Percentiles rank a stretch among this genome's conserved stretches.
These are phyloP conservation scores for western clawed frog (Xenopus tropicalis) DNA, from an alignment of 2,113 vertebrate genomes.

Conservation along the genomic window DNA sequence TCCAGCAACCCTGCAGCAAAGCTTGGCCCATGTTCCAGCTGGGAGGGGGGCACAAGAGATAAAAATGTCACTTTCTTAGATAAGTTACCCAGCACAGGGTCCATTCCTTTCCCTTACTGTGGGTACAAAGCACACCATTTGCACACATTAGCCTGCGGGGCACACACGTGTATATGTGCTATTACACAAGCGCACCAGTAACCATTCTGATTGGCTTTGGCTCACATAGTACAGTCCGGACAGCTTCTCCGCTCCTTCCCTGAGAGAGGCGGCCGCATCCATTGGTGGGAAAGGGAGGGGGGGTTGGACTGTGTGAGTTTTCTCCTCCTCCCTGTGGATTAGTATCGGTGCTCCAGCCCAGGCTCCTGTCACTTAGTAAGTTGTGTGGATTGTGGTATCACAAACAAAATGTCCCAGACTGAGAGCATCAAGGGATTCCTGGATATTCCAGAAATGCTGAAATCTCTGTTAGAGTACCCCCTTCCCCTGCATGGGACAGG, in stretches of 20 bases:
- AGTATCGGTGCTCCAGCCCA: constrained; percentile 39
- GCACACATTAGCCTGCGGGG: too few species aligned
- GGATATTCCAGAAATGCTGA: constrained; percentile 84
- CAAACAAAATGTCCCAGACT: constrained; percentile 61
- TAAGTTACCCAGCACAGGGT: too few species aligned
- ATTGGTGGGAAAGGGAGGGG: constrained; percentile 54
- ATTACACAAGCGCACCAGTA: constrained; percentile 47
- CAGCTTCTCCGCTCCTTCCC: constrained; percentile 45
- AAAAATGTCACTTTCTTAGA: too few species aligned
- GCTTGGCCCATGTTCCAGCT: too few species aligned
- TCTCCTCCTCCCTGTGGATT: constrained; percentile 48
- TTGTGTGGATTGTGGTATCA: constrained; percentile 1
- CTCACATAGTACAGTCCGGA: constrained; percentile 49
- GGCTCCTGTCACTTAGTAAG: constrained; percentile 19
- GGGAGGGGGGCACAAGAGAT: too few species aligned
- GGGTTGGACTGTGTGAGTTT: constrained; percentile 48
- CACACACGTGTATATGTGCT: too few species aligned
- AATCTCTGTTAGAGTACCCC: constrained; percentile 76
- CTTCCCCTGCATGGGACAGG: constrained; percentile 69
- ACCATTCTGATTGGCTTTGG: constrained; percentile 66
- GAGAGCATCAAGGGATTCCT: constrained; percentile 55
- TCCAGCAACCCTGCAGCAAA: too few species aligned
- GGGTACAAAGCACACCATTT: too few species aligned
- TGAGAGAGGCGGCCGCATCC: background rate
- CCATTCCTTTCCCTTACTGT: too few species aligned